Evolutionary conservation across 2,113 vertebrate genomes (phyloP).

Genomic region (Oreochromis aureus): DNA sequence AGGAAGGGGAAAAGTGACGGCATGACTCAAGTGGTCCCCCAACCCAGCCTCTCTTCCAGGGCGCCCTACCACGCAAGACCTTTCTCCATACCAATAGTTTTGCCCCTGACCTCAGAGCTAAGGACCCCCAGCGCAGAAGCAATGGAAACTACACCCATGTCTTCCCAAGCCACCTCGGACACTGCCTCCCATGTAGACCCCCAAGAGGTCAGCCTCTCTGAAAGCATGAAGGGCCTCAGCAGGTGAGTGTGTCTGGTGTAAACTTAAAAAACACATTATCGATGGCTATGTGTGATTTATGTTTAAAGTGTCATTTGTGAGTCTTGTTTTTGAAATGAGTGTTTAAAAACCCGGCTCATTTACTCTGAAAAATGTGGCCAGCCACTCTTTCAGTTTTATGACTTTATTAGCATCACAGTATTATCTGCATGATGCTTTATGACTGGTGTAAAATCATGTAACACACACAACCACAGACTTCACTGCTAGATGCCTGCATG

Average conservation of each 20-base stretch:
- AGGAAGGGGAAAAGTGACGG: constrained; percentile 44
- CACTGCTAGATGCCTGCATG: neutral
- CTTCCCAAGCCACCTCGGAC: neutral
- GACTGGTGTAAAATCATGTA: neutral
- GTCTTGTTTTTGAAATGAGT: neutral
- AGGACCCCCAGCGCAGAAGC: constrained; percentile 28
- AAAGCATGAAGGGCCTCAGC: constrained; percentile 33
- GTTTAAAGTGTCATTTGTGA: neutral
- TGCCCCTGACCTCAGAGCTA: constrained; percentile 15
- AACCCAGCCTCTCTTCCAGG: neutral
- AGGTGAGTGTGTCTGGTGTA: constrained; percentile 51
- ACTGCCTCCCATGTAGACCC: neutral
- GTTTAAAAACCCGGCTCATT: neutral
- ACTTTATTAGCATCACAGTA: neutral
- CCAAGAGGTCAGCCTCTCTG: neutral
- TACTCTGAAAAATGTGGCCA: neutral
- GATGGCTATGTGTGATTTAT: neutral
- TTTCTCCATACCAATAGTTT: constrained; percentile 23
- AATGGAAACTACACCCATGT: constrained; percentile 28
- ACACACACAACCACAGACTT: neutral
- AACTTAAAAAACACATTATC: fast-evolving
- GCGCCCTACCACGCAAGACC: neutral
- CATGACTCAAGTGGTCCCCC: neutral
- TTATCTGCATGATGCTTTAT: neutral
- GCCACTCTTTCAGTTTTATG: neutral